phyloP scores from a whole-genome alignment of 2,113 vertebrate genomes.

The Marmota flaviventris region DNA sequence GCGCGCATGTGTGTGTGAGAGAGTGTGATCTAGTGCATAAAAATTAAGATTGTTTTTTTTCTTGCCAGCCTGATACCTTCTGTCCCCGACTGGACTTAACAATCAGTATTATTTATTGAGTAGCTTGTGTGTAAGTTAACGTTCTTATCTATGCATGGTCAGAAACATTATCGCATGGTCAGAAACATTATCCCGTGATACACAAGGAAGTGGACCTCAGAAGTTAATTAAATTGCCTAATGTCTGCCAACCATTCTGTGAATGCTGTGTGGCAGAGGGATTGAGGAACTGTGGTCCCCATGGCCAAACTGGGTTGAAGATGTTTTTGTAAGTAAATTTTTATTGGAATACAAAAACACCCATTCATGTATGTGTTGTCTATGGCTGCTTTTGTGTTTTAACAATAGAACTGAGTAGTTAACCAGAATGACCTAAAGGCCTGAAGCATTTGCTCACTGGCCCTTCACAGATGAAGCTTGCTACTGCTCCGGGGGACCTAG shows the following conservation, averaged over 20 bases:
- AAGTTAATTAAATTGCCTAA: background rate
- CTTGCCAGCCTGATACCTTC: background rate
- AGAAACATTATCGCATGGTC: background rate
- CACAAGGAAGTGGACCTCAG: background rate
- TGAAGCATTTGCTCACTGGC: background rate
- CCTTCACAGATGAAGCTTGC: background rate
- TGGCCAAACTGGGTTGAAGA: background rate
- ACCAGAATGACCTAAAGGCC: background rate
- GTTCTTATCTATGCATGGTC: background rate
- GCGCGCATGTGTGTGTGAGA: background rate
- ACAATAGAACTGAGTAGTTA: background rate
- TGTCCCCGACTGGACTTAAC: background rate
- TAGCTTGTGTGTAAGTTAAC: background rate
- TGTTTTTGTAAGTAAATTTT: too few relatives aligned
- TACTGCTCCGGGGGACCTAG: background rate
- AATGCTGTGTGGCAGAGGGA: background rate
- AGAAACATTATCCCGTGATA: background rate
- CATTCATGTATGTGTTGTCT: background rate
- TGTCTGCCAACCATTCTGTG: background rate
- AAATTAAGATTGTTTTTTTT: background rate
- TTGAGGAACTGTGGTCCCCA: background rate
- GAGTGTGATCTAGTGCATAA: background rate
- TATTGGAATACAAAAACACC: background rate
- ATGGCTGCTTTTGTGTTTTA: background rate
- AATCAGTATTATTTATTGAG: background rate